phyloP scores from a whole-genome alignment of 2,797 vertebrate species.

The Spea hammondii region DNA sequence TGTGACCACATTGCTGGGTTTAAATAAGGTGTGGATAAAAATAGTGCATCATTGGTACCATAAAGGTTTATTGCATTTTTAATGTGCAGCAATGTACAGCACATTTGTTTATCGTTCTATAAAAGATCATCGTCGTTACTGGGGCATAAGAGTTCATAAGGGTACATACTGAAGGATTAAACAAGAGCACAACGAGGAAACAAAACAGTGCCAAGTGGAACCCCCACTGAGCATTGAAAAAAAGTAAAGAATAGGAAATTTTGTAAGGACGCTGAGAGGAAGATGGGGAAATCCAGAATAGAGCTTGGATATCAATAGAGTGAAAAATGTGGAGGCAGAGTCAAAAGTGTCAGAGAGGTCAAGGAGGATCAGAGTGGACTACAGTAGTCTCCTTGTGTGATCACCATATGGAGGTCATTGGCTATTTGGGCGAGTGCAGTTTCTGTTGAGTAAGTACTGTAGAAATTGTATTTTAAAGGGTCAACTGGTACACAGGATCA shows the following conservation, averaged over 20 bases:
- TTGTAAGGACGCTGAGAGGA: not conserved
- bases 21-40: not conserved
- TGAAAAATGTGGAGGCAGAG: slow-evolving; percentile 4
- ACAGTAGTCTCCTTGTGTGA: slow-evolving; percentile 21
- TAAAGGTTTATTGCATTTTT: not conserved
- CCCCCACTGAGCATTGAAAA: not conserved
- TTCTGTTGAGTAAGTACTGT: slow-evolving; percentile 19
- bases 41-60: not conserved
- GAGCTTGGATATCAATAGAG: not conserved
- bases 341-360: slow-evolving; percentile 22
- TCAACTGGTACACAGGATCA: not conserved
- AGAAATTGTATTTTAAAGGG: slow-evolving; percentile 2
- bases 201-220: not conserved
- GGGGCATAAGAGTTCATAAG: not conserved
- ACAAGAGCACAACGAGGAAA: not conserved
- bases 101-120: not conserved
- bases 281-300: not conserved
- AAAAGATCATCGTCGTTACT: not conserved
- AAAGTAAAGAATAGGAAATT: not conserved
- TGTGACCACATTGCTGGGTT: not conserved
- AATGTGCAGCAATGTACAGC: not conserved
- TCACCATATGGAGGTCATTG: slow-evolving; percentile 36
- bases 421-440: slow-evolving; percentile 30
- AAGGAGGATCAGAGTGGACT: slow-evolving; percentile 11
- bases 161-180: not conserved